Evolutionary conservation across 53 echinoderm and acorn worm species (phyloP).

Genomic region (Pentamera pediparva): DNA sequence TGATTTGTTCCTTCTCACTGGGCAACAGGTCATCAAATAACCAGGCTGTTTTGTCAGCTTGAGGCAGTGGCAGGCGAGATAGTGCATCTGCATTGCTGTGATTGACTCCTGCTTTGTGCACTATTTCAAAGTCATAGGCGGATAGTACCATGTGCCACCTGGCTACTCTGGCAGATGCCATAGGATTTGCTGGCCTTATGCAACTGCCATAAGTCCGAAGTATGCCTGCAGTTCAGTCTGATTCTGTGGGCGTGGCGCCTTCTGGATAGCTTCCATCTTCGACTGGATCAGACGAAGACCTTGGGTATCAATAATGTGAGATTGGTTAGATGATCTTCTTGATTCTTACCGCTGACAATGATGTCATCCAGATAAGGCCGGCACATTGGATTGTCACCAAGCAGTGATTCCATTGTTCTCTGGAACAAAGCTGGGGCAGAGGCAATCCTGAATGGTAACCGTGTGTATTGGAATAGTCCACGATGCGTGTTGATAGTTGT

Average conservation of each 20-base stretch:
- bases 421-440: conserved; percentile 39
- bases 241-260: conserved; percentile 44
- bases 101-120: conserved; percentile 36
- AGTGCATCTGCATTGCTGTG: conserved; percentile 54
- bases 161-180: conserved; percentile 37
- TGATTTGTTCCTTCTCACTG: conserved; percentile 1
- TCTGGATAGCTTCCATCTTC: conserved; percentile 39
- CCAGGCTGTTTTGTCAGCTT: too few relatives aligned
- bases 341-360: conserved; percentile 51
- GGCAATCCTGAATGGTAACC: conserved; percentile 50
- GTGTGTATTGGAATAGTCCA: conserved; percentile 50
- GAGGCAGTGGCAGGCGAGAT: conserved; percentile 40
- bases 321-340: conserved; percentile 51
- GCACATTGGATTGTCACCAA: conserved; percentile 42
- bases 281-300: conserved; percentile 38
- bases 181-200: conserved; percentile 39
- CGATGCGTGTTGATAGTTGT: conserved; percentile 56
- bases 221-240: conserved; percentile 45
- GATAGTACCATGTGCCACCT: conserved; percentile 44
- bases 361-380: conserved; percentile 63
- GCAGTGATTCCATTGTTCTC: conserved; percentile 45
- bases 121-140: conserved; percentile 27
- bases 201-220: conserved; percentile 44
- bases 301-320: conserved; percentile 28
- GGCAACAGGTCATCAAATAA: background rate